Conservation (phyloP, 2,797 vertebrate genomes). For the Enteromius thamalakanensis region DNA sequence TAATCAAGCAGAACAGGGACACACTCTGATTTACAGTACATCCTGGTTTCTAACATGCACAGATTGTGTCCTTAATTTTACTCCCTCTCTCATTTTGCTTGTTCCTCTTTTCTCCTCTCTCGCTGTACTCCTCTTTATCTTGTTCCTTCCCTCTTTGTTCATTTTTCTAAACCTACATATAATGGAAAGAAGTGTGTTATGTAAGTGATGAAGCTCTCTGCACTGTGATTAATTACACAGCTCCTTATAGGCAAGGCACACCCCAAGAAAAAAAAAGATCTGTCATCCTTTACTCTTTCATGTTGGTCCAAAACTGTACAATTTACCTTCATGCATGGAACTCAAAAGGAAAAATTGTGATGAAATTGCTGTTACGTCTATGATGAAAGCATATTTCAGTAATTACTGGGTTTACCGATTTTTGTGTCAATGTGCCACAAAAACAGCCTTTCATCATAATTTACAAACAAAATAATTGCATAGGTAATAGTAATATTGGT, state of each 20-base stretch:
- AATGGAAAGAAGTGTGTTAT: conserved; percentile 47
- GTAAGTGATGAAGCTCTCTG: conserved; percentile 35
- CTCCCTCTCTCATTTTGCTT: not conserved
- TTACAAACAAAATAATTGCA: not conserved
- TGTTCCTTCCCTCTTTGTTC: conserved; percentile 17
- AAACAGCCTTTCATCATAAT: not conserved
- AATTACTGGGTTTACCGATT: not conserved
- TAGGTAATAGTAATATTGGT: too few species aligned
- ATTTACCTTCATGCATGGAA: not conserved
- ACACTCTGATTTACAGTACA: conserved; percentile 14
- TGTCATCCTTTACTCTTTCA: not conserved
- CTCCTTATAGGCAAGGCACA: not conserved
- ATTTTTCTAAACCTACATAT: conserved; percentile 31
- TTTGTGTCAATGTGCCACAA: not conserved
- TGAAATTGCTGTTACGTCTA: not conserved
- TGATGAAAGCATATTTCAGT: not conserved
- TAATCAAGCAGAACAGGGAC: not conserved
- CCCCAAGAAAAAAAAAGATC: not conserved
- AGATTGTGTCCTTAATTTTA: not conserved
- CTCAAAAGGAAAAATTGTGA: not conserved
- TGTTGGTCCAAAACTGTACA: not conserved
- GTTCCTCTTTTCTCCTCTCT: not conserved
- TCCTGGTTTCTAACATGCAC: not conserved
- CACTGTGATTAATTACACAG: conserved; percentile 33
- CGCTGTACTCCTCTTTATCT: conserved; percentile 12